Conservation (phyloP, 2,888 invertebrate genomes). For the Conchocele bisecta region DNA sequence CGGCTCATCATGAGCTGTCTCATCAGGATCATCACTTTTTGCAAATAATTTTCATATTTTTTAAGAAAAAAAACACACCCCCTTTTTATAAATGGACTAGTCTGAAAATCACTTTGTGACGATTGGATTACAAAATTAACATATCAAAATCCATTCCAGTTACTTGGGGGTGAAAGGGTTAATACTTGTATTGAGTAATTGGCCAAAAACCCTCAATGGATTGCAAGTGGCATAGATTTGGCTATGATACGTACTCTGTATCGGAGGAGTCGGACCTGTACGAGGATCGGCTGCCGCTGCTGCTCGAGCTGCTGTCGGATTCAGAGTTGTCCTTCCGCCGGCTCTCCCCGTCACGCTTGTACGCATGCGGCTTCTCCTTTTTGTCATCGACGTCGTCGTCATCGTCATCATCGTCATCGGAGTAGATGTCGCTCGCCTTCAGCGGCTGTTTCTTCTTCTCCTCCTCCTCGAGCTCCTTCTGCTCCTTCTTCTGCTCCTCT, state of each 20-base stretch:
- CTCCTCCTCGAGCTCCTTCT: conserved; percentile 63
- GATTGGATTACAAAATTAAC: no score
- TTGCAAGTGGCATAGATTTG: no score
- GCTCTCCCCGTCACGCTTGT: conserved; percentile 61
- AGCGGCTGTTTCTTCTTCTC: conserved; percentile 88
- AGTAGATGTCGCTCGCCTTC: conserved; percentile 97
- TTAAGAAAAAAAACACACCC: no score
- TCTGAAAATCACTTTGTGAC: no score
- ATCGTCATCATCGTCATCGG: conserved; percentile 84
- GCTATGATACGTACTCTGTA: conserved; percentile 70
- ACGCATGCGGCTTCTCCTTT: conserved; percentile 60
- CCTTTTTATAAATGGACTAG: no score
- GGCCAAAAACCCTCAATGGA: no score
- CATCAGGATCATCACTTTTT: no score
- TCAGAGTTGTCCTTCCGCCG: conserved; percentile 69
- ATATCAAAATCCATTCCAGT: no score
- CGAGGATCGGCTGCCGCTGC: conserved; percentile 67
- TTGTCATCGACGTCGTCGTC: conserved; percentile 74
- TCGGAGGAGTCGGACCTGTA: conserved; percentile 72
- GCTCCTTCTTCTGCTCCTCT: conserved; percentile 26
- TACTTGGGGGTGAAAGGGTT: no score
- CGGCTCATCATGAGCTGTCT: no score
- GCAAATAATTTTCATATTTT: no score
- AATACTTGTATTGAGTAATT: no score
- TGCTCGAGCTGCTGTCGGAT: conserved; percentile 67